Conservation (phyloP, 2,797 vertebrate species). For the Clarias fuscus region DNA sequence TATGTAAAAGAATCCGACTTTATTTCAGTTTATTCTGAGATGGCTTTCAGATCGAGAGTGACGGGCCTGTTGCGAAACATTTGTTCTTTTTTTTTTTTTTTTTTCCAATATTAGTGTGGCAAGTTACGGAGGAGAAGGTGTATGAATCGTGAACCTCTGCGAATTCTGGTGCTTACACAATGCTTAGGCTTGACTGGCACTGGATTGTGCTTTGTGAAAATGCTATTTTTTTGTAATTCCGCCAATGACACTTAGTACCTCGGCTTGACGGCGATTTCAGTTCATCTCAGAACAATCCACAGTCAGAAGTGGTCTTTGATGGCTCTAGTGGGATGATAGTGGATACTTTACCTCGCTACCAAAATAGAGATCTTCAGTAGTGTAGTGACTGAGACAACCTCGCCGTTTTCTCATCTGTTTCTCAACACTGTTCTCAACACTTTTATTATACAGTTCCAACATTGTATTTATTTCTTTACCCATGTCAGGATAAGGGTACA, state of each 20-base stretch:
- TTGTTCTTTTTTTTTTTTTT: neutral
- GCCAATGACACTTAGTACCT: neutral
- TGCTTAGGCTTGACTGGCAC: neutral
- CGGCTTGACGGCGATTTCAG: neutral
- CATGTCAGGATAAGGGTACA: neutral
- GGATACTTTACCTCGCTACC: neutral
- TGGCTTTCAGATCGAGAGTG: slow-evolving; percentile 31
- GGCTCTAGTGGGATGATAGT: neutral
- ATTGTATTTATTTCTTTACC: neutral
- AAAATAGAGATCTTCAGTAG: neutral
- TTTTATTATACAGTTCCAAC: neutral
- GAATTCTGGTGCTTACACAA: neutral
- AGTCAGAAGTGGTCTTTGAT: neutral
- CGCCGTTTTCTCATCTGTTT: neutral
- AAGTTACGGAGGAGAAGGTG: neutral
- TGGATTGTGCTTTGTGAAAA: neutral
- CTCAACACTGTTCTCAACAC: no score
- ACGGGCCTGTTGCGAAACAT: slow-evolving; percentile 9
- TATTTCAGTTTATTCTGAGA: slow-evolving; percentile 16
- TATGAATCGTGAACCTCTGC: neutral
- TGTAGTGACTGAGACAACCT: neutral
- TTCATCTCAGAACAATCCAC: neutral
- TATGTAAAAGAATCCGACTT: slow-evolving; percentile 36
- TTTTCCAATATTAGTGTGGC: neutral
- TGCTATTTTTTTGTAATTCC: neutral